Conservation (phyloP, 2,797 vertebrate species). For the Podargus strigoides region DNA sequence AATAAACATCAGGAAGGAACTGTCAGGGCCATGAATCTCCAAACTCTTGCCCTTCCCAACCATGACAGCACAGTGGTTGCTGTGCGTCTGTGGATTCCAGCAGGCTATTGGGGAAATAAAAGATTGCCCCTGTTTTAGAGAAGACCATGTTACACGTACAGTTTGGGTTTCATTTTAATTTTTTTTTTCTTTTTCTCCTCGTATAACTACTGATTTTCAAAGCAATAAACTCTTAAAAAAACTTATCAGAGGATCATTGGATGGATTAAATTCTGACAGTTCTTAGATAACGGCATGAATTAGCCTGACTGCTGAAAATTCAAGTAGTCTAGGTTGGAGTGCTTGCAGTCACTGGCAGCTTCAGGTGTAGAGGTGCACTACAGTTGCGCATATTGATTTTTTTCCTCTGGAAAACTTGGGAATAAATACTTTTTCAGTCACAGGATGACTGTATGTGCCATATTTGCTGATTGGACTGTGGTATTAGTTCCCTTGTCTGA, state of each 20-base stretch:
- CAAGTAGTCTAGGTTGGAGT: neutral
- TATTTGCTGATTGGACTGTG: neutral
- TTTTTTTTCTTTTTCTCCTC: no score
- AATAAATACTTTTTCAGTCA: neutral
- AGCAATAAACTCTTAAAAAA: neutral
- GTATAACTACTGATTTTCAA: neutral
- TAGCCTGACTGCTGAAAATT: neutral
- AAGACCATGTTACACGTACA: neutral
- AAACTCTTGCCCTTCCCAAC: neutral
- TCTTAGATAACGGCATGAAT: neutral
- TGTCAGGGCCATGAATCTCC: neutral
- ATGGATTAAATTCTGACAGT: neutral
- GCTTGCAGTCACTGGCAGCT: neutral
- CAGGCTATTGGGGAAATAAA: neutral
- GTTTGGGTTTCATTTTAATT: no score
- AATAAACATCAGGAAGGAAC: neutral
- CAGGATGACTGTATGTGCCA: neutral
- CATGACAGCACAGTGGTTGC: neutral
- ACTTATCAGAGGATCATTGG: neutral
- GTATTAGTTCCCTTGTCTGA: neutral
- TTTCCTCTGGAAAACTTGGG: neutral
- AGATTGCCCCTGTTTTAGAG: neutral
- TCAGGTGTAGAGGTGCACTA: no score
- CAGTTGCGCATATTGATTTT: neutral
- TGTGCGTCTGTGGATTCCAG: neutral